phyloP scores from a whole-genome alignment of 2,888 invertebrate genomes.

The Cylindroiulus punctatus region DNA sequence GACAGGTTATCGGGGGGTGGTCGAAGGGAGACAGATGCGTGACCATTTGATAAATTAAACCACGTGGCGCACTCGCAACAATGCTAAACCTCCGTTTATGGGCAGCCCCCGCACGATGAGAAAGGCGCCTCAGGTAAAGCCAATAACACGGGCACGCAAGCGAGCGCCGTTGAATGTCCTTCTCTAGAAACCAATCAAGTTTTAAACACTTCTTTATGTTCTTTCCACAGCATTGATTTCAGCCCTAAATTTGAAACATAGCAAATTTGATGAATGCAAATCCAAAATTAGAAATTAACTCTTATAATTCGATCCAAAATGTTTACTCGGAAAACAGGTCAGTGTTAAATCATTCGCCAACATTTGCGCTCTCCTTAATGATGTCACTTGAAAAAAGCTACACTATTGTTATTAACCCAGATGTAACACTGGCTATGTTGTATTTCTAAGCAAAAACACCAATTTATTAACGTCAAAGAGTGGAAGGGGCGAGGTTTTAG shows the following conservation, averaged over 20 bases:
- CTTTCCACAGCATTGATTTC: too few species aligned
- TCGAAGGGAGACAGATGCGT: constrained; percentile 1
- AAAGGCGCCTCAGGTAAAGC: neutral
- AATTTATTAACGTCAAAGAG: too few species aligned
- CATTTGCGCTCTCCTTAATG: neutral
- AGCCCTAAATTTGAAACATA: too few species aligned
- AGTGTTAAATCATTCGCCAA: neutral
- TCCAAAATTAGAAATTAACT: neutral
- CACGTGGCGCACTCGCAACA: neutral
- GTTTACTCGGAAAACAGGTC: neutral
- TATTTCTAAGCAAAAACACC: too few species aligned
- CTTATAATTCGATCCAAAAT: neutral
- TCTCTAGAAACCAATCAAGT: neutral
- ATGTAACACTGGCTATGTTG: too few species aligned
- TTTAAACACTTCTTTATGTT: too few species aligned
- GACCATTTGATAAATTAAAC: neutral
- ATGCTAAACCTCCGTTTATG: constrained; percentile 6
- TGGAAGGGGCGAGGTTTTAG: too few species aligned
- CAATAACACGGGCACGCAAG: neutral
- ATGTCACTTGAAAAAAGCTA: too few species aligned
- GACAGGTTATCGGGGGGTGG: constrained; percentile 24
- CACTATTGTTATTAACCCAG: too few species aligned
- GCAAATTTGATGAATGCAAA: too few species aligned
- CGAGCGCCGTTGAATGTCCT: neutral
- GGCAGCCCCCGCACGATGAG: neutral